Conservation (phyloP, 2,113 vertebrate species). For the Caretta caretta region DNA sequence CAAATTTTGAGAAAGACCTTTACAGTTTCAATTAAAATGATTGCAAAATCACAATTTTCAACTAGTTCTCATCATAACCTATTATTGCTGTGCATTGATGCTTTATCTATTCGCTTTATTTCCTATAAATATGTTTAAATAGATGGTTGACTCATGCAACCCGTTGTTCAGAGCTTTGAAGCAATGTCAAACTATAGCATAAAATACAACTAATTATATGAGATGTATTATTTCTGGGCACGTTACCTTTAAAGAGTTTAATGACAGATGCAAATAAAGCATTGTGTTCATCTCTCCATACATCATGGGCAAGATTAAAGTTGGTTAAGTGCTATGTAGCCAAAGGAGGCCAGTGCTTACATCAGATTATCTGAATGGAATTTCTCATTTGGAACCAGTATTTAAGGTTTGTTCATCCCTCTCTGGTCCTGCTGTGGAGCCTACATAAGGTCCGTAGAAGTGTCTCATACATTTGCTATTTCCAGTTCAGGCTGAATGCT, state of each 20-base stretch:
- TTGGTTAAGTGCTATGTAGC: neutral
- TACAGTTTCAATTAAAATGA: neutral
- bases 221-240: neutral
- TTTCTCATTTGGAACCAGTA: neutral
- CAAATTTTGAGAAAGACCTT: neutral
- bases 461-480: neutral
- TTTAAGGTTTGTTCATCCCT: fast-evolving
- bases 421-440: neutral
- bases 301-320: neutral
- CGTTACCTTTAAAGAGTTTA: neutral
- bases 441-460: neutral
- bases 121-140: slow-evolving; percentile 9
- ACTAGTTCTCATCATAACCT: neutral
- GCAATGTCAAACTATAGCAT: neutral
- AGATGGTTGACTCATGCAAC: slow-evolving; percentile 44
- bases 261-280: neutral
- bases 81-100: neutral
- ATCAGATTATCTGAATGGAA: neutral
- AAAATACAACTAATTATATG: neutral
- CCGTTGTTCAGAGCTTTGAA: slow-evolving; percentile 30
- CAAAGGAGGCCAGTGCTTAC: neutral
- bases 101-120: too few relatives aligned
- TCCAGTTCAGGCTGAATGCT: neutral
- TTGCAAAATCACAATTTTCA: neutral
- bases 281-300: neutral